Percentiles rank a stretch among this genome's conserved stretches.
phyloP scores from a whole-genome alignment of 2,888 invertebrate species.

The Desoria tigrina region DNA sequence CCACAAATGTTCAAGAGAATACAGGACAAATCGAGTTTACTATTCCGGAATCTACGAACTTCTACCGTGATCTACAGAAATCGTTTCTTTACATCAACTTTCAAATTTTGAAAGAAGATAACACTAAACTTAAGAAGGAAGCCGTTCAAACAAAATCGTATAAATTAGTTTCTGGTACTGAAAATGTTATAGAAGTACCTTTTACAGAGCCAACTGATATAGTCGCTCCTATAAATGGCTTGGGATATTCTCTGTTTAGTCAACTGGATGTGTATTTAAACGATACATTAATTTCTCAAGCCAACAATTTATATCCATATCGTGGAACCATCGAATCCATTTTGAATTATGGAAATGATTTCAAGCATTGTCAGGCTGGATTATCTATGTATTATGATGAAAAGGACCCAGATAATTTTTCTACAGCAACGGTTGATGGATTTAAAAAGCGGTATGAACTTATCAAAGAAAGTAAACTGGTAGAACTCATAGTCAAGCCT shows the following conservation, averaged over 20 bases:
- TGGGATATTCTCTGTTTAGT: slow-evolving; percentile 5
- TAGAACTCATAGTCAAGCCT: slow-evolving; percentile 2
- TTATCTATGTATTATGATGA: slow-evolving; percentile 1
- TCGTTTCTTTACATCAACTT: too few relatives aligned
- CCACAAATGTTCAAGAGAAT: too few relatives aligned
- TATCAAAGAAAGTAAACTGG: not conserved
- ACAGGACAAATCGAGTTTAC: too few relatives aligned
- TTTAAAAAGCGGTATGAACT: slow-evolving; percentile 3
- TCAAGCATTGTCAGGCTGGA: slow-evolving; percentile 3
- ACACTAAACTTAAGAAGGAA: too few relatives aligned
- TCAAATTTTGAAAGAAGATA: too few relatives aligned
- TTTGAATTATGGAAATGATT: slow-evolving; percentile 1
- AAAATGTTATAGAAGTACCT: too few relatives aligned
- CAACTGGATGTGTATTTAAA: slow-evolving; percentile 11
- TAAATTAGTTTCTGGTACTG: too few relatives aligned
- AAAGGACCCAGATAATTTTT: slow-evolving; percentile 2
- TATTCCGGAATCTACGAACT: too few relatives aligned
- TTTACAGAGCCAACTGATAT: too few relatives aligned
- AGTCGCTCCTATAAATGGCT: slow-evolving; percentile 10
- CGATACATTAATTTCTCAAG: slow-evolving; percentile 8
- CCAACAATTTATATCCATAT: too few relatives aligned
- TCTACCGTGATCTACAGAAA: too few relatives aligned
- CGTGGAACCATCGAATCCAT: slow-evolving; percentile 5
- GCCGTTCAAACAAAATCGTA: too few relatives aligned
- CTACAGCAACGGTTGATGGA: slow-evolving; percentile 1